Conservation (phyloP, 2,113 vertebrate genomes). For the Prionailurus viverrinus region DNA sequence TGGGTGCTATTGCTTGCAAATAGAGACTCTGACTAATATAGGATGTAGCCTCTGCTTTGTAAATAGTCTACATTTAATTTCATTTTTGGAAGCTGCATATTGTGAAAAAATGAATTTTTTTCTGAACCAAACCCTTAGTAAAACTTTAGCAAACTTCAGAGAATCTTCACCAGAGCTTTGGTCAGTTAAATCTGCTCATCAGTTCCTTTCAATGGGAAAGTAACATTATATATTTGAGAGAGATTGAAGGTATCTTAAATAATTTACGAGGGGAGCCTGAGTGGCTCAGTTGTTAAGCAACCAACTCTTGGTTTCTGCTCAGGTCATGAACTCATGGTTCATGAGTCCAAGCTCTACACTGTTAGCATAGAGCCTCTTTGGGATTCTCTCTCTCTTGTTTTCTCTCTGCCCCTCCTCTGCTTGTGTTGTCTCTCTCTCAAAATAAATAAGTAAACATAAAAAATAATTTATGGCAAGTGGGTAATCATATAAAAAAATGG, state of each 20-base stretch:
- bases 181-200: not conserved
- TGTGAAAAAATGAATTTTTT: not conserved
- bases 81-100: not conserved
- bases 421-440: too few relatives aligned
- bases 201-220: not conserved
- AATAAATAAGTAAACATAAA: too few relatives aligned
- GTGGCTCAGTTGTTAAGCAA: too few relatives aligned
- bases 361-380: too few relatives aligned
- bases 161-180: not conserved
- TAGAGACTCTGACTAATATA: not conserved
- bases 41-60: not conserved
- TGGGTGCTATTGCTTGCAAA: not conserved
- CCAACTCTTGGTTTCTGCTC: too few relatives aligned
- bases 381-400: too few relatives aligned
- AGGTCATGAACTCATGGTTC: too few relatives aligned
- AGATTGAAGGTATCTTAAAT: not conserved
- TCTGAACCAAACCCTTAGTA: not conserved
- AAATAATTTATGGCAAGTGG: not conserved
- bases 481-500: not conserved
- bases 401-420: too few relatives aligned
- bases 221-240: not conserved
- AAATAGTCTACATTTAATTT: not conserved
- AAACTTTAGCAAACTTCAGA: not conserved
- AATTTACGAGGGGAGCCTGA: too few relatives aligned
- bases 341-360: too few relatives aligned